Evolutionary conservation across 2,797 vertebrate species (phyloP).

Genomic region (Cossypha dichroa): DNA sequence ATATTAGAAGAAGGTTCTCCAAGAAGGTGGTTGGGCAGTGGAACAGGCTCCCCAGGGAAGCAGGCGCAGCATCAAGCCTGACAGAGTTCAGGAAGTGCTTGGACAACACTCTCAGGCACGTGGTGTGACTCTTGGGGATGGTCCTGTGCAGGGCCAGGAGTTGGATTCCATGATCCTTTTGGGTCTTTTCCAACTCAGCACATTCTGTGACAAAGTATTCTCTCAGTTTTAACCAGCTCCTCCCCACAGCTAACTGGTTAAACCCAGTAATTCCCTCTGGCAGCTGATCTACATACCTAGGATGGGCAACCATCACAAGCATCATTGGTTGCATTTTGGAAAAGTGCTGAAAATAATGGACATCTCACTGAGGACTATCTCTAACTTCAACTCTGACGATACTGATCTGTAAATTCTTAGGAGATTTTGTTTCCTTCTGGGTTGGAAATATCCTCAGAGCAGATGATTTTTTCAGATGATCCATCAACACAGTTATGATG

Average conservation of each 20-base stretch:
- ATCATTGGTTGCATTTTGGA: background rate
- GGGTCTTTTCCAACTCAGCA: background rate
- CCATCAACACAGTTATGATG: background rate
- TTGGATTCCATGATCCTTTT: background rate
- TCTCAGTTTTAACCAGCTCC: background rate
- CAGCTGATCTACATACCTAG: background rate
- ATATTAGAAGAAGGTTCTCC: fast-evolving
- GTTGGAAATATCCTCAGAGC: background rate
- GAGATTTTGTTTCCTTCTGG: background rate
- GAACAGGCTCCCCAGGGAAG: background rate
- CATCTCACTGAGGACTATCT: background rate
- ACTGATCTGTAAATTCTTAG: background rate
- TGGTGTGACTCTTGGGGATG: background rate
- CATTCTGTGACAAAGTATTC: background rate
- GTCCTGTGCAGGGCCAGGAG: background rate
- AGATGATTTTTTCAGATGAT: background rate
- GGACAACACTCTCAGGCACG: background rate
- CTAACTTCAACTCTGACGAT: background rate
- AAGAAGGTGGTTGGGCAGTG: background rate
- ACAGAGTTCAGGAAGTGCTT: background rate
- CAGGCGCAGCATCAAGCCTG: background rate
- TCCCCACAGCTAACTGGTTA: background rate
- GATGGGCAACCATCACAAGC: background rate
- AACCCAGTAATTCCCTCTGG: background rate
- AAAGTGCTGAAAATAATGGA: background rate